Conservation (phyloP, 2,113 vertebrate species). For the Triplophysa rosa region DNA sequence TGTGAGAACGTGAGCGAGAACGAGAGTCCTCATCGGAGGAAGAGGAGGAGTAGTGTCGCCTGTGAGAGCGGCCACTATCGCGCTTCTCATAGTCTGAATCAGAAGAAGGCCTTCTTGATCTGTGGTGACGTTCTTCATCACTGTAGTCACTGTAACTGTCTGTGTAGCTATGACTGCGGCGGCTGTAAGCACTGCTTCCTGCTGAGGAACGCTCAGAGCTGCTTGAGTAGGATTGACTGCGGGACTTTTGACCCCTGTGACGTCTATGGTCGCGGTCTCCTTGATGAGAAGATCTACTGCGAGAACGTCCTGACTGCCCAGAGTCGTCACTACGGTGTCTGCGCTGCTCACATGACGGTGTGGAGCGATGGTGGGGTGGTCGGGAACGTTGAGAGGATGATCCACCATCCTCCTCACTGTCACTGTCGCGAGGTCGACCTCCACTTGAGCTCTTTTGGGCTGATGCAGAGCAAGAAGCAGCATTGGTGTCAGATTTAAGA, state of each 20-base stretch:
- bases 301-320: slow-evolving; percentile 80
- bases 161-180: slow-evolving; percentile 87
- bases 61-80: slow-evolving; percentile 81
- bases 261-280: slow-evolving; percentile 68
- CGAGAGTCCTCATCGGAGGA: slow-evolving; percentile 83
- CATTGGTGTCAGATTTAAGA: slow-evolving; percentile 67
- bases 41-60: slow-evolving; percentile 83
- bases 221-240: slow-evolving; percentile 85
- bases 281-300: slow-evolving; percentile 81
- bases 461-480: slow-evolving; percentile 72
- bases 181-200: slow-evolving; percentile 83
- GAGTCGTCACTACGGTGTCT: slow-evolving; percentile 89
- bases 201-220: slow-evolving; percentile 89
- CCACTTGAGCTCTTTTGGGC: slow-evolving; percentile 71
- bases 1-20: slow-evolving; percentile 78
- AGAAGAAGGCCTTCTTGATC: slow-evolving; percentile 82
- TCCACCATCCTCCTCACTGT: slow-evolving; percentile 87
- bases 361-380: slow-evolving; percentile 77
- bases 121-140: slow-evolving; percentile 66
- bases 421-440: slow-evolving; percentile 79
- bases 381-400: slow-evolving; percentile 74
- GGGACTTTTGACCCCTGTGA: slow-evolving; percentile 77
- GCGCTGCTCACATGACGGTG: slow-evolving; percentile 71
- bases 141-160: slow-evolving; percentile 96
- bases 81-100: slow-evolving; percentile 88